These are phyloP conservation scores for Cygnus buccinator DNA, from an alignment of 2,113 vertebrate species.

Conservation along the genomic window DNA sequence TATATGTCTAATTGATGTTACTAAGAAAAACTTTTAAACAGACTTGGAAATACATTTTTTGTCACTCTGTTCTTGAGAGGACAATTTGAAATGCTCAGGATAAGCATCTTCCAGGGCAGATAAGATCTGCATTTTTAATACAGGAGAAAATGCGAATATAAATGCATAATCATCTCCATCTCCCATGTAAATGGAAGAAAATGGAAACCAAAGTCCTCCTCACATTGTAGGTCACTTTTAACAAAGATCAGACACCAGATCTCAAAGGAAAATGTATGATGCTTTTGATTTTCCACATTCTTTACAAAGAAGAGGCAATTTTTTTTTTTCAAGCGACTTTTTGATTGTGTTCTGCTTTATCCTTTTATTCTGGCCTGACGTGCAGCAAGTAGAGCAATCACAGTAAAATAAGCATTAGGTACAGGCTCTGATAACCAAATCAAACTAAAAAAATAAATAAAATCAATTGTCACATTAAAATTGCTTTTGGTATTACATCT, in stretches of 20 bases:
- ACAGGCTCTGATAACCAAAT: constrained; percentile 40
- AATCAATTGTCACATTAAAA: constrained; percentile 52
- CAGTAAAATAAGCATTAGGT: neutral
- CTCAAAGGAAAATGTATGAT: neutral
- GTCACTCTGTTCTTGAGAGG: neutral
- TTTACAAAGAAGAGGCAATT: neutral
- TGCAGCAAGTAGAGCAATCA: constrained; percentile 11
- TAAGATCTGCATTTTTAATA: neutral
- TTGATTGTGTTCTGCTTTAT: neutral
- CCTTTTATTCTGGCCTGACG: neutral
- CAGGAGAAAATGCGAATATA: constrained; percentile 26
- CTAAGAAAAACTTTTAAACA: neutral
- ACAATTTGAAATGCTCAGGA: neutral
- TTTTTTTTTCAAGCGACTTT: constrained; percentile 2
- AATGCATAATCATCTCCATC: neutral
- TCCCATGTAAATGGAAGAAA: neutral
- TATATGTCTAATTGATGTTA: neutral
- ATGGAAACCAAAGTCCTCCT: neutral
- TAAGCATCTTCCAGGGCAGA: neutral
- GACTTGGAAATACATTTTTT: neutral
- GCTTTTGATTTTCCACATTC: neutral
- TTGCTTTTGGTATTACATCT: constrained; percentile 40
- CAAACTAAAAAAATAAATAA: neutral
- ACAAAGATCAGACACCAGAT: neutral
- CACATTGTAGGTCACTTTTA: neutral